Base-by-base conservation (phyloP, 1,140 invertebrate genomes). In the Harpegnathos saltator region DNA sequence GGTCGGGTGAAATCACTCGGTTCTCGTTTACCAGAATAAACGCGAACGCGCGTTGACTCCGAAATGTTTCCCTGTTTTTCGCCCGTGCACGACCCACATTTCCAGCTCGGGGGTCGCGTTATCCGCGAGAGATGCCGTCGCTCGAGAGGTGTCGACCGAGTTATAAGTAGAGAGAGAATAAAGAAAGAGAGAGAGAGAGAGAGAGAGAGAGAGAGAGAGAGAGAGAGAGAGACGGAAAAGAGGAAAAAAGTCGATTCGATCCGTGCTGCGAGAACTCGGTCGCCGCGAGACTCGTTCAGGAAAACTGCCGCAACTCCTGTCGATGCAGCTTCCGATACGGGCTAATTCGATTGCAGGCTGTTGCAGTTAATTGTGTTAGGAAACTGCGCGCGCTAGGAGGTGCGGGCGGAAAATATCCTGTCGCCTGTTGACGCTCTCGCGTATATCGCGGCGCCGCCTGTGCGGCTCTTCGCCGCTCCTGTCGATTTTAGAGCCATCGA, bases 1-100 rank as follows among this genome's bases (percentile, higher is more conserved):
- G 52, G 19, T 80, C 33, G n/a, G 65, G 52, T 33, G 15, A 80
- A 80, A 80, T 80, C 65, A 71, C 54, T 71, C n/a, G 52, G 75
- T 48, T 59, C 52, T 59, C 33, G 22, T 80, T 71, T 58, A 44
- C 22, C 17, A 29, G 65, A 78, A 78, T 78, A 78, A 78, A 78
- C 22, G 22, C 19, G 38, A 74, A 62, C 58, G 58, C 29, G 22
- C 63, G 12, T 26, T 68, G 19, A 68, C 50, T 69, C 44, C 75
- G n/a, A 71, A 58, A n/a, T 12, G n/a, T 29, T 26, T 54, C n/a
- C 12, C 29, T 69, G 63, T 78, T 78, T 44, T 78, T 80, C 65
- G 65, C 22, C 12, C 15, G 58, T 71, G 71, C 14, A 71, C 33
- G 65, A 80, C 52, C 65, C 38, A 80, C 22, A 78, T 69, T 78